These are phyloP conservation scores for Bacillus rossius DNA, from an alignment of 1,140 invertebrate genomes.

Conservation along the genomic window DNA sequence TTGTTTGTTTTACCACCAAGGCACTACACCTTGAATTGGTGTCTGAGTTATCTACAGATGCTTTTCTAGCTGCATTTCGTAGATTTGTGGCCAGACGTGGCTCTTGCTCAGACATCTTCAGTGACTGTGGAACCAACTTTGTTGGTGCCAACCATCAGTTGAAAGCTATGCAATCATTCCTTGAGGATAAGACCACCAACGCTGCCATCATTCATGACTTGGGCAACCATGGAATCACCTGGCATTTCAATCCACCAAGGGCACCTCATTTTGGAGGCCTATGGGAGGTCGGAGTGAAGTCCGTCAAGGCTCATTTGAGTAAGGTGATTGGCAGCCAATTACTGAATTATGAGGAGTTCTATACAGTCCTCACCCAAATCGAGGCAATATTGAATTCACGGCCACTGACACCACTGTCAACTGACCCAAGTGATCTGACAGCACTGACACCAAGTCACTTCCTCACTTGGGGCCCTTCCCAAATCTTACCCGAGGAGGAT, in stretches of 20 bases:
- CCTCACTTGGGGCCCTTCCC: conserved; percentile 14
- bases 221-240: conserved; percentile 7
- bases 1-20: conserved; percentile 9
- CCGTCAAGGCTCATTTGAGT: conserved; percentile 31
- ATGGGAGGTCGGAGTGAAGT: conserved; percentile 36
- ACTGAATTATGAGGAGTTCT: conserved; percentile 31
- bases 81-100: conserved; percentile 21
- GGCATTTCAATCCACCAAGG: conserved; percentile 24
- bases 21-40: conserved; percentile 9
- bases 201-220: background rate
- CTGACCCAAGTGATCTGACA: conserved; percentile 13
- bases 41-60: background rate
- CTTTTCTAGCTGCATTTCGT: conserved; percentile 14
- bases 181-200: too few relatives aligned
- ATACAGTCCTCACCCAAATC: conserved; percentile 19
- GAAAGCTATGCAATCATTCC: background rate
- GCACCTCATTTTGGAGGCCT: conserved; percentile 35
- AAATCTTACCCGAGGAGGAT: too few relatives aligned
- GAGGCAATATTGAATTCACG: conserved; percentile 29
- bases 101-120: conserved; percentile 14
- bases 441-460: conserved; percentile 28
- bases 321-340: conserved; percentile 22
- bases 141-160: background rate
- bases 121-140: conserved; percentile 27
- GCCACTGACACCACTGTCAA: conserved; percentile 22